Percentiles rank a stretch among this genome's conserved stretches.
phyloP scores from a whole-genome alignment of 2,797 vertebrate species.

The Paedocypris micromegethes region DNA sequence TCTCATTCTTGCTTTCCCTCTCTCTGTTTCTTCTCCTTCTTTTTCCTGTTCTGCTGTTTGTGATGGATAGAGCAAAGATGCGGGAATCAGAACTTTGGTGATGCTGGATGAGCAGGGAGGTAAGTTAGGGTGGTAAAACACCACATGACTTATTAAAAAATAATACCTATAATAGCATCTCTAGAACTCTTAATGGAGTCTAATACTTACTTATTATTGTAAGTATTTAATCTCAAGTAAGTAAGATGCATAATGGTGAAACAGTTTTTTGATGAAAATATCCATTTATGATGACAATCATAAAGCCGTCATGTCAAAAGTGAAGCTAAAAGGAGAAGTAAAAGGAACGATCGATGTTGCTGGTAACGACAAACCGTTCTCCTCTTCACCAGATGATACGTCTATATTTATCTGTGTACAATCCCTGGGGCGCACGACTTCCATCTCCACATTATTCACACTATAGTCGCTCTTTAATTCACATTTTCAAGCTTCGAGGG shows the following conservation, averaged over 20 bases:
- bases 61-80: conserved; percentile 93
- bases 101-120: conserved; percentile 99
- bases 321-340: conserved; percentile 18
- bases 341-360: conserved; percentile 47
- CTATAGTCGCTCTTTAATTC: too few species aligned
- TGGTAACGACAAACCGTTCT: conserved; percentile 50
- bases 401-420: conserved; percentile 43
- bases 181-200: too few species aligned
- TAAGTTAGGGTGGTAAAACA: conserved; percentile 66
- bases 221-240: too few species aligned
- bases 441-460: conserved; percentile 6
- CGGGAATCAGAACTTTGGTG: conserved; percentile 99
- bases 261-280: background rate
- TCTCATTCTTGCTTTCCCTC: conserved; percentile 19
- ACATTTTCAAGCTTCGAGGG: too few species aligned
- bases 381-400: conserved; percentile 38
- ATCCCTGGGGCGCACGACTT: conserved; percentile 44
- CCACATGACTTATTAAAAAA: background rate
- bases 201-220: too few species aligned
- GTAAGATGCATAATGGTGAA: too few species aligned
- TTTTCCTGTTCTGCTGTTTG: conserved; percentile 26
- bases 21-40: conserved; percentile 42
- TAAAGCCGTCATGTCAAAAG: conserved; percentile 33
- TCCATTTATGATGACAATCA: conserved; percentile 5
- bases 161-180: too few species aligned